Evolutionary conservation across 2,888 invertebrate species (phyloP), one percentile per base, ranked within the genome.

Genomic region (Andricus curvator): DNA sequence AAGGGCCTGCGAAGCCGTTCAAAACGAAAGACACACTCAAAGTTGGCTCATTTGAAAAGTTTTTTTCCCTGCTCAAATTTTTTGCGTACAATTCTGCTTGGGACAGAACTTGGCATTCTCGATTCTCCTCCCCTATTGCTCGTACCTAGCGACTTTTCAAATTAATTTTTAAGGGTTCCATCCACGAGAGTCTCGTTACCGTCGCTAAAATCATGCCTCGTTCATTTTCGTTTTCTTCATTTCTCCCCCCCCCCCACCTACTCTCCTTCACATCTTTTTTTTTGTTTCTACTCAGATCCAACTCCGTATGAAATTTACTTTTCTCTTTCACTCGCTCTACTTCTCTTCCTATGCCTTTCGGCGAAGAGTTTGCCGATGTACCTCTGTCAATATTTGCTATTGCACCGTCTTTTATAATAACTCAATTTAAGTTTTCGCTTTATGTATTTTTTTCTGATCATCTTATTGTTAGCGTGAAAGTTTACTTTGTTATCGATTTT

Each of bases 1-100:
- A 37, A 86, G 83, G 84, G 88, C 82, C 78, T 78, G 87, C 86
- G 88, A 88, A 87, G 87, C 84, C 84, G 84, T 86, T 86, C 86
- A 89, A 89, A 89, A 87, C 88, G 88, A 91, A 92, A 93, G 92
- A 92, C 92, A 92, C 92, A 92, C 92, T 91, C 88, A 92, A 92
- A 92, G 92, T 92, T 92, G 88, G 86, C 87, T 92, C 91, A 92
- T 92, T 92, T 91, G 86, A 86, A 90, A 91, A 91, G 91, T 91
- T 91, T 88, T 67, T 82, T 81, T 79, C 81, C 80, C 82, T 80
- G 80, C 78, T 51, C 81, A 48, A 56, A 67, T 62, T 44, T 66
- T 83, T 76, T 67, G 44, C 80, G 5, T 51, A 76, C 77, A 77
- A 62, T 65, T 37, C 62, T 77, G 41, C 62, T 65, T 64, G 62